Conservation (phyloP, 2,888 invertebrate species). For the Plebejus argus region DNA sequence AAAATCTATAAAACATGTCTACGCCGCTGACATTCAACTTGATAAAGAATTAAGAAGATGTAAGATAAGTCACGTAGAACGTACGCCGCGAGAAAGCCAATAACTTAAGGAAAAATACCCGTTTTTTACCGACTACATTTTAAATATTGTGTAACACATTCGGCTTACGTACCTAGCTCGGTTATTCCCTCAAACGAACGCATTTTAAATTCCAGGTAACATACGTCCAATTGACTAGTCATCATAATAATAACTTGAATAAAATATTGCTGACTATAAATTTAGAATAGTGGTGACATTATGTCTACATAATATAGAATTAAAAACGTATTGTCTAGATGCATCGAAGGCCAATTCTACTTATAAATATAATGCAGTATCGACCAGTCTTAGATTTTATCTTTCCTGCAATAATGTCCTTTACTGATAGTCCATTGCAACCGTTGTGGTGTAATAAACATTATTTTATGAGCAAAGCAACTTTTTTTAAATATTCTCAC, state of each 20-base stretch:
- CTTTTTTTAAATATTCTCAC: too few relatives aligned
- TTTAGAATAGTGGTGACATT: neutral
- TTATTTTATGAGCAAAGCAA: too few relatives aligned
- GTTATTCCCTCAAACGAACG: neutral
- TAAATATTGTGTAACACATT: neutral
- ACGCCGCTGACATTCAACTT: conserved; percentile 2
- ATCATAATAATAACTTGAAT: neutral
- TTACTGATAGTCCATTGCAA: too few relatives aligned
- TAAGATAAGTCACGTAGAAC: conserved; percentile 14
- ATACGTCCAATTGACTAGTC: neutral
- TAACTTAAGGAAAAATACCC: conserved; percentile 15
- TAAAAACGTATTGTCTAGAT: neutral
- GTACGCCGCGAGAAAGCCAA: conserved; percentile 21
- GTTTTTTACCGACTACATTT: conserved; percentile 16
- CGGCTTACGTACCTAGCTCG: neutral
- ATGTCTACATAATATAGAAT: neutral
- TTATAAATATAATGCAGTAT: neutral
- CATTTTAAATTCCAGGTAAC: neutral
- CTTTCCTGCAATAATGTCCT: too few relatives aligned
- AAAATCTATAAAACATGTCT: neutral
- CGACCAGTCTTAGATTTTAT: neutral
- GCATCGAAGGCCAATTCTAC: neutral
- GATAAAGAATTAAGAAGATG: conserved; percentile 19
- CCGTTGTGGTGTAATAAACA: too few relatives aligned
- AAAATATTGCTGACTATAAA: neutral